These are phyloP conservation scores for Cantharis flavilabris DNA, from an alignment of 2,888 invertebrate species.

Conservation along the genomic window DNA sequence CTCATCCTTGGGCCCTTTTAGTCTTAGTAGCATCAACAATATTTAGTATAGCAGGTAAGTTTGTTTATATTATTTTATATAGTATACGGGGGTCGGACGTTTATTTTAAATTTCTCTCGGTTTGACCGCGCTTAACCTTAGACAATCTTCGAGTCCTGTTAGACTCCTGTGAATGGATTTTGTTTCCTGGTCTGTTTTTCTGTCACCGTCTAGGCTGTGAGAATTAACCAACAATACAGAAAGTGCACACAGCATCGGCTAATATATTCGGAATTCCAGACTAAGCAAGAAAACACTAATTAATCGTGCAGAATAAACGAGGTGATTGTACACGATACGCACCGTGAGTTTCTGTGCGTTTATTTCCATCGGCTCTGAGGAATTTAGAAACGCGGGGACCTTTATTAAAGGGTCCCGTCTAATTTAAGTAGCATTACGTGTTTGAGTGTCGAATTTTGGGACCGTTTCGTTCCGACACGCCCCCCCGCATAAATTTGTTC, in stretches of 20 bases:
- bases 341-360: slow-evolving; percentile 3
- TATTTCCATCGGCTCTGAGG: neutral
- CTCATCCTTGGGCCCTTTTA: slow-evolving; percentile 54
- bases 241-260: slow-evolving; percentile 1
- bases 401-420: neutral
- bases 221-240: slow-evolving; percentile 4
- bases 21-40: slow-evolving; percentile 54
- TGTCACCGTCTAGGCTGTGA: slow-evolving; percentile 22
- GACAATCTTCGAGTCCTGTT: neutral
- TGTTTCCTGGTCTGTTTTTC: slow-evolving; percentile 19
- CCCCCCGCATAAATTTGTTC: neutral
- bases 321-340: slow-evolving; percentile 17
- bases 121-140: slow-evolving; percentile 17
- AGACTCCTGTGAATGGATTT: slow-evolving; percentile 9
- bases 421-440: neutral
- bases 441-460: neutral
- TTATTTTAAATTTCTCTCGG: neutral
- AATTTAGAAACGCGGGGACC: neutral
- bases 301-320: slow-evolving; percentile 18
- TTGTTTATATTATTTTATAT: neutral
- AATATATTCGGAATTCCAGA: slow-evolving; percentile 21
- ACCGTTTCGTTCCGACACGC: neutral
- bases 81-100: neutral
- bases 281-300: slow-evolving; percentile 20
- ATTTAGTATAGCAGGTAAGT: slow-evolving; percentile 57